A percentile compares a stretch with the other conserved stretches of the same genome.
Evolutionary conservation across 2,797 vertebrate species (phyloP).

Genomic region (Siniperca undulata): DNA sequence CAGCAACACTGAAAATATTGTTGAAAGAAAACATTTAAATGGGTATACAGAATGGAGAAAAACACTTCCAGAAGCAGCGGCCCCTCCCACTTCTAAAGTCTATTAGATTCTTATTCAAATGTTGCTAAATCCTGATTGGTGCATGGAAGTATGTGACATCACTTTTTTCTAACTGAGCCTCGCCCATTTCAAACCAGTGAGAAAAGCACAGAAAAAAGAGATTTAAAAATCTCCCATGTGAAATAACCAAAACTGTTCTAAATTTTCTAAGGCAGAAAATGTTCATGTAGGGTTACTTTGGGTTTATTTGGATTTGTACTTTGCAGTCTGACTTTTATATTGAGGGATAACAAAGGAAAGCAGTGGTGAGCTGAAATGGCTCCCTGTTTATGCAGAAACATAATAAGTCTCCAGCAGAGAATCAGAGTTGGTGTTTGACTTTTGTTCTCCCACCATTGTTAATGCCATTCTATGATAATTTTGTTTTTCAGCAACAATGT

Average conservation of each 20-base stretch:
- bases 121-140: too few species aligned
- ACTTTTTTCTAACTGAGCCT: neutral
- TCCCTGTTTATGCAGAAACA: conserved; percentile 38
- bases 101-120: too few species aligned
- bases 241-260: neutral
- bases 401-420: conserved; percentile 47
- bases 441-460: conserved; percentile 12
- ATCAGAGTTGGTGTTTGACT: conserved; percentile 36
- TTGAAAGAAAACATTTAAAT: neutral
- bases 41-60: too few species aligned
- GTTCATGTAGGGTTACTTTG: neutral
- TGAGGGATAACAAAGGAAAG: conserved; percentile 22
- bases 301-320: conserved; percentile 19
- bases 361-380: conserved; percentile 20
- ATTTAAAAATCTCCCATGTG: neutral
- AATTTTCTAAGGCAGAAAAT: neutral
- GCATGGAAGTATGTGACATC: too few species aligned
- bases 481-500: conserved; percentile 89
- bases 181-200: neutral
- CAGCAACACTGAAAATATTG: neutral
- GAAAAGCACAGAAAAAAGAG: neutral
- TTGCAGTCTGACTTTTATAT: neutral
- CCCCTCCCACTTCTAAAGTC: too few species aligned
- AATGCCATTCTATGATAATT: conserved; percentile 38
- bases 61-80: too few species aligned